Evolutionary conservation across 2,797 vertebrate genomes (phyloP).

Genomic region (Hyperoplus immaculatus): DNA sequence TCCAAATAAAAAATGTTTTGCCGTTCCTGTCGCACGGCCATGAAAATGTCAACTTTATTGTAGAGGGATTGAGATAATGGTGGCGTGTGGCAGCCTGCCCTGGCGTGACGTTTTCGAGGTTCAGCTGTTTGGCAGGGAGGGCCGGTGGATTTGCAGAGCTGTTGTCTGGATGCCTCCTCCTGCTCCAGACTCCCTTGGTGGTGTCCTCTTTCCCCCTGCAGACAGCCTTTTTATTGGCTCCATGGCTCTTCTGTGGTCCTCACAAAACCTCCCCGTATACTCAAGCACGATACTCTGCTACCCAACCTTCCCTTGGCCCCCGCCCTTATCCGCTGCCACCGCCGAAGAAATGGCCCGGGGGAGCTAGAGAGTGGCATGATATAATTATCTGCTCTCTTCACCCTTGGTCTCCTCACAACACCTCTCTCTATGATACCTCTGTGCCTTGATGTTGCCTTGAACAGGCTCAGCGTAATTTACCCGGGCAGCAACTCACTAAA

Average conservation of each 20-base stretch:
- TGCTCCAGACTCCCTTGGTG: conserved; percentile 73
- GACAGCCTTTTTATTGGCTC: conserved; percentile 55
- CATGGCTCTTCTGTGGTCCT: conserved; percentile 38
- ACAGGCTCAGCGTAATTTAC: background rate
- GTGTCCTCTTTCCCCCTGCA: conserved; percentile 71
- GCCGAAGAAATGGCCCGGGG: conserved; percentile 24
- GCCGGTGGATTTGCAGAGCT: conserved; percentile 76
- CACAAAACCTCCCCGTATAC: conserved; percentile 25
- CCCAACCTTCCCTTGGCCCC: conserved; percentile 5
- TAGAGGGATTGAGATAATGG: conserved; percentile 58
- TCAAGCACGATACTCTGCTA: conserved; percentile 23
- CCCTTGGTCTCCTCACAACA: conserved; percentile 32
- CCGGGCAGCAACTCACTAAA: background rate
- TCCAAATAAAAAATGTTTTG: background rate
- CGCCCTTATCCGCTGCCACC: conserved; percentile 6
- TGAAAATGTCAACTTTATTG: conserved; percentile 53
- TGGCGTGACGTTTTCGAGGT: conserved; percentile 61
- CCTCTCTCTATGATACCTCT: conserved; percentile 24
- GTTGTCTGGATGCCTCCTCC: conserved; percentile 83
- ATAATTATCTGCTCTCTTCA: conserved; percentile 48
- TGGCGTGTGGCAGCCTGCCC: conserved; percentile 69
- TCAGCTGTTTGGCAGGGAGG: conserved; percentile 77
- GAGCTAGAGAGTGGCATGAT: conserved; percentile 18
- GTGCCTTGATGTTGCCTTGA: conserved; percentile 7
- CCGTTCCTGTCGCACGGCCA: conserved; percentile 16